Base-by-base conservation (phyloP, 2,797 vertebrate species). In the Prionace glauca region DNA sequence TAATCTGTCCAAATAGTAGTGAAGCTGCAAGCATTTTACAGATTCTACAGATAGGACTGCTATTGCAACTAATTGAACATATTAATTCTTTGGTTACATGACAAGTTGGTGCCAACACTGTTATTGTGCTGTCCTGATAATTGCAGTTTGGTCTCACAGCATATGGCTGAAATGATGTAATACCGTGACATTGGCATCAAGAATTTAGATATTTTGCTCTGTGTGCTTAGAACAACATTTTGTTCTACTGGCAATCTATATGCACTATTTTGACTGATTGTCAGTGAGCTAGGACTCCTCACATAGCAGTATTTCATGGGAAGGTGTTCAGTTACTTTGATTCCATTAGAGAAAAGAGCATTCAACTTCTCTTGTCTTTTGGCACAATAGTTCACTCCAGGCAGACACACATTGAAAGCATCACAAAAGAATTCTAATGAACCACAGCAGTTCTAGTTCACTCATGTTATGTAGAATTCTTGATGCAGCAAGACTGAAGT, bases 41-140 rank as follows among this genome's bases (percentile, higher is more conserved):
- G 11, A 56, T 95, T 95, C 41, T 77, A 56, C 71, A 32, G 26
- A 77, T 56, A 56, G 93, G 71, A 77, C 12, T 95, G 71, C 26
- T 18, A 77, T 74, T 95, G 26, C 71, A 95, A 95, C 45, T 95
- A 74, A 95, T 95, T 74, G 72, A 77, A 95, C 29, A 50, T 77
- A 74, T 95, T 45, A 77, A 95, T 74, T 95, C 41, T 56, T 95
- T 95, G 45, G 45, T 60, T 74, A 77, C 56, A 77, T 95, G 71
- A 60, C 93, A 95, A 77, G 45, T 95, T 12, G 4, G 29, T 77
- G 56, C 71, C 41, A 74, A 72, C 93, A 50, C 69, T 94, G 45
- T 50, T 94, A 74, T 29, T 74, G 69, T 16, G 69, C 71, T 74
- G 69, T 94, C 71, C 41, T 94, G 41, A 94, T 74, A 74, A 94